phyloP scores from a whole-genome alignment of 1,140 invertebrate genomes.

The Yoshiicerus persimilis region DNA sequence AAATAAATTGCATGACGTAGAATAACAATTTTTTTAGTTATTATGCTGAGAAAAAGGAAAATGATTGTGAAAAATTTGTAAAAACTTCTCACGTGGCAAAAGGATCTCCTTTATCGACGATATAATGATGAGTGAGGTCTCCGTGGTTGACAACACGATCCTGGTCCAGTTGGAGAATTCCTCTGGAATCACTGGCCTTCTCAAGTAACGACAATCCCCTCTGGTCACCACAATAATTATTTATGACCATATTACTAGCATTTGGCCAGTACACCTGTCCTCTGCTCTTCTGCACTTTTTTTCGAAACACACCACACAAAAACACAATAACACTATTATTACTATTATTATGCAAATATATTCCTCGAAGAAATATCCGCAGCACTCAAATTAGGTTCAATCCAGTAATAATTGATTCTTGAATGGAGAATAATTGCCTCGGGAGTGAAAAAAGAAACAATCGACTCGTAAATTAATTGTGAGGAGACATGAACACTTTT shows the following conservation, averaged over 20 bases:
- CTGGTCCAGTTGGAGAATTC: slow-evolving; percentile 31
- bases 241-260: background rate
- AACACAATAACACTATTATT: background rate
- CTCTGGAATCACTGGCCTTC: slow-evolving; percentile 25
- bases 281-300: background rate
- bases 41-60: too few relatives aligned
- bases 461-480: background rate
- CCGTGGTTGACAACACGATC: slow-evolving; percentile 23
- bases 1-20: background rate
- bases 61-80: background rate
- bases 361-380: too few relatives aligned
- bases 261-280: background rate
- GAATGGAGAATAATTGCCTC: background rate
- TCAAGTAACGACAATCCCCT: background rate
- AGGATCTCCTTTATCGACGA: slow-evolving; percentile 31
- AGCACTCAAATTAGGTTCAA: too few relatives aligned
- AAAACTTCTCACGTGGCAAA: slow-evolving; percentile 33
- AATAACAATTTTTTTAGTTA: too few relatives aligned
- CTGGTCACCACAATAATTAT: background rate
- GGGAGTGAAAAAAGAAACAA: background rate
- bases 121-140: background rate
- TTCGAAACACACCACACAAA: background rate
- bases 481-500: background rate
- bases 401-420: too few relatives aligned
- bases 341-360: background rate